Conservation (phyloP, 1,140 invertebrate species). For the Caerostris extrusa region DNA sequence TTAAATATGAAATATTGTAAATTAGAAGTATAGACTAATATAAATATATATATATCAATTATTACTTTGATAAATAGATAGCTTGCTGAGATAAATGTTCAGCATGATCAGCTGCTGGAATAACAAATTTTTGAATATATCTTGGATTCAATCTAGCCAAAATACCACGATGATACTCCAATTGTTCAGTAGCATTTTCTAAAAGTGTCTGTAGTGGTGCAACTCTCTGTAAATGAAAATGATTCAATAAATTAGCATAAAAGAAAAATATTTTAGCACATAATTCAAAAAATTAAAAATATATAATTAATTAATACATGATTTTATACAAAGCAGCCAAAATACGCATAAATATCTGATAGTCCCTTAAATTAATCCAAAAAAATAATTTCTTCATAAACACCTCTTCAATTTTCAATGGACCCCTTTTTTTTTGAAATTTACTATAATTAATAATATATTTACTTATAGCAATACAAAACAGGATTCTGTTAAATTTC, state of each 20-base stretch:
- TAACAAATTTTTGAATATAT: conserved; percentile 86
- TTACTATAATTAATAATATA: no score
- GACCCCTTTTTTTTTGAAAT: no score
- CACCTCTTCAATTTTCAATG: no score
- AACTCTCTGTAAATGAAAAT: conserved; percentile 49
- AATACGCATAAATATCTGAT: no score
- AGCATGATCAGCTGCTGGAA: conserved; percentile 87
- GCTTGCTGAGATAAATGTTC: conserved; percentile 85
- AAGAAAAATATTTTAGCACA: no score
- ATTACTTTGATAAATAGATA: conserved; percentile 85
- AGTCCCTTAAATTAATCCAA: no score
- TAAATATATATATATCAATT: neutral
- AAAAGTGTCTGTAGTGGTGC: conserved; percentile 77
- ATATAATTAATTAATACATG: no score
- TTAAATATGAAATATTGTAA: neutral
- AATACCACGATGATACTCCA: conserved; percentile 79
- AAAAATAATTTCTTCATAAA: no score
- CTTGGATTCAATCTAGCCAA: conserved; percentile 86
- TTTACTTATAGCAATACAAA: no score
- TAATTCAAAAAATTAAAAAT: no score
- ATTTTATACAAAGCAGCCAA: no score
- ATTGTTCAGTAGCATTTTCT: conserved; percentile 79
- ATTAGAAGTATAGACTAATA: neutral
- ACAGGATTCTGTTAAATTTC: no score
- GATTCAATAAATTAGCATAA: neutral